Base-by-base conservation (phyloP, 2,888 invertebrate species). In the Miltochrista miniata region DNA sequence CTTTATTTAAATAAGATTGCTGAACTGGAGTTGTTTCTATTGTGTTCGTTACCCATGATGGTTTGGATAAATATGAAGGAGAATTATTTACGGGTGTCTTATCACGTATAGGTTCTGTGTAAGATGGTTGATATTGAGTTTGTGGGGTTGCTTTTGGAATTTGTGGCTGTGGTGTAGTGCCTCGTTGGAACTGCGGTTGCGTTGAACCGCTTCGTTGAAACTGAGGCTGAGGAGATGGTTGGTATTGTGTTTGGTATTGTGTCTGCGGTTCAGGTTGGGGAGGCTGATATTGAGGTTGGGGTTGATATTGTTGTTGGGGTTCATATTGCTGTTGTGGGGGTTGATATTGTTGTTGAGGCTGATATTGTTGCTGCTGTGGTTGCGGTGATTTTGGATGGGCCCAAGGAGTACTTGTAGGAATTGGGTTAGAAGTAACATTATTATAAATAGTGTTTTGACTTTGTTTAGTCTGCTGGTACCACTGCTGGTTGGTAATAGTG, bases 401-500 rank as follows among this genome's bases (percentile, higher is more conserved):
- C 70, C 70, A 68, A 24, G 71, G 52, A 31, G 44, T 70, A 33
- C 54, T 41, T 13, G 46, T 36, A 41, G 49, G 70, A 54, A 55
- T 70, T 53, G 50, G 55, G 7, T 79, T 68, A 30, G 76, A 66
- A 3, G 81, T 58, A 8, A 78, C 69, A 51, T 84, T 84, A 57
- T 85, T 86, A 45, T 81, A 83, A 47, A 78, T 63, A 11, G 68
- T 61, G 54, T 85, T 85, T 49, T 86, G 85, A 47, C 83, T 82
- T 54, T 74, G 82, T 35, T 71, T 81, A 31, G 66, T 78, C 48
- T 87, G 86, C 64, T 90, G 88, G 52, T 86, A 91, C 91, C 91
- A 91, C 56, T 90, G 87, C 48, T 87, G 86, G 51, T 90, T 90
- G 8, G 83, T 85, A 24, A 91, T 87, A 10, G 76, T 75, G 61